Percentiles rank a stretch among this genome's conserved stretches.
Evolutionary conservation across 2,113 vertebrate genomes (phyloP).

Genomic region (Pachycephala philippinensis): DNA sequence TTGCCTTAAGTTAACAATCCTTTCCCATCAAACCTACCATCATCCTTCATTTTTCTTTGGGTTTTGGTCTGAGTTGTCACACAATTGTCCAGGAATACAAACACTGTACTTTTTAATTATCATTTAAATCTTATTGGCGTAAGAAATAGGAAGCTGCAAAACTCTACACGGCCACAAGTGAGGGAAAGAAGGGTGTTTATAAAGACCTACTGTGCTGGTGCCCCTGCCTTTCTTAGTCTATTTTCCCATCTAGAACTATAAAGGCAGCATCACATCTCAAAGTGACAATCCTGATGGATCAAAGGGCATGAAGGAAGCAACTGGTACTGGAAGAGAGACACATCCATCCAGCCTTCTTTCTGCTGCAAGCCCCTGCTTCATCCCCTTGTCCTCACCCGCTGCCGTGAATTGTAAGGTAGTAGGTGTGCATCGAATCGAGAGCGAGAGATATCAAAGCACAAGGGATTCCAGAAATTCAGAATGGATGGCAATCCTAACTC

Average conservation of each 20-base stretch:
- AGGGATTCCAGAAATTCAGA: neutral
- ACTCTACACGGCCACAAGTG: neutral
- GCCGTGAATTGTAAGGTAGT: neutral
- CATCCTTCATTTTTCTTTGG: neutral
- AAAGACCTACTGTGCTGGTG: neutral
- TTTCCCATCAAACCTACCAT: neutral
- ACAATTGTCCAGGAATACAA: neutral
- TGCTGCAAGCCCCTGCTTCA: neutral
- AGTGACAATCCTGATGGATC: rapidly evolving
- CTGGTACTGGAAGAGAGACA: neutral
- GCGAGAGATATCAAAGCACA: neutral
- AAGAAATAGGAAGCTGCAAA: neutral
- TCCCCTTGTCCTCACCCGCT: neutral
- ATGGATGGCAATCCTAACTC: neutral
- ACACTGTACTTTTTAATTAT: neutral
- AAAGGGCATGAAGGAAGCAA: neutral
- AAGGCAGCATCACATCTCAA: neutral
- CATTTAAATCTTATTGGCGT: neutral
- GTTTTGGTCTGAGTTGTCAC: neutral
- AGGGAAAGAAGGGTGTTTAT: neutral
- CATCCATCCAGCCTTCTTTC: neutral
- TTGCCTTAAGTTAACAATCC: neutral
- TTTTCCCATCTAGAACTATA: neutral
- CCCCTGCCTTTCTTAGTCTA: neutral
- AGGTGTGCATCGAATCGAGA: neutral